These are phyloP conservation scores for Megaustenia siamemsis DNA, from an alignment of 2,888 invertebrate genomes.

Conservation along the genomic window DNA sequence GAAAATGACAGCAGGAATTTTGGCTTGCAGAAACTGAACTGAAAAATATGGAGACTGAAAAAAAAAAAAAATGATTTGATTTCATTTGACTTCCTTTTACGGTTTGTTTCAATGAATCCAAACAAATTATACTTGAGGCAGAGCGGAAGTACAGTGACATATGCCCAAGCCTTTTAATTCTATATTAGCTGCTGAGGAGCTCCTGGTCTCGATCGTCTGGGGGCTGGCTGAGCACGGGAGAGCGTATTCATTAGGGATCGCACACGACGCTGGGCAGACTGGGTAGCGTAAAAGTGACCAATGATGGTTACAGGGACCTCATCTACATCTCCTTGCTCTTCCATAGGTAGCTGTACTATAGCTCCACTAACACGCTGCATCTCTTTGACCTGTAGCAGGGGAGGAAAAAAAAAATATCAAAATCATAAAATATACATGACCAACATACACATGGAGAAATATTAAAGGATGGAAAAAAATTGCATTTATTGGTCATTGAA, in stretches of 20 bases:
- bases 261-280: slow-evolving; percentile 73
- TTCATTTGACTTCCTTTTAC: not conserved
- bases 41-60: slow-evolving; percentile 30
- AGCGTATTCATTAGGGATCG: slow-evolving; percentile 66
- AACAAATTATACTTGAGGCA: slow-evolving; percentile 15
- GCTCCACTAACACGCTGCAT: slow-evolving; percentile 97
- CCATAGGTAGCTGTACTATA: slow-evolving; percentile 81
- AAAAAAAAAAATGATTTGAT: slow-evolving; percentile 16
- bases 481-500: too few relatives aligned
- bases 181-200: slow-evolving; percentile 52
- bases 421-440: too few relatives aligned
- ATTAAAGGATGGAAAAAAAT: too few relatives aligned
- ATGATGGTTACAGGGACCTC: slow-evolving; percentile 75
- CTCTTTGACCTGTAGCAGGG: slow-evolving; percentile 83
- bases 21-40: slow-evolving; percentile 2
- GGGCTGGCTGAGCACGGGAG: slow-evolving; percentile 62
- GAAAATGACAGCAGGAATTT: slow-evolving; percentile 61
- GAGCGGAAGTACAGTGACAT: slow-evolving; percentile 37
- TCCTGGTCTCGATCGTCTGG: slow-evolving; percentile 57
- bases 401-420: too few relatives aligned
- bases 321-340: slow-evolving; percentile 83
- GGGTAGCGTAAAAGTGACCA: slow-evolving; percentile 76
- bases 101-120: slow-evolving; percentile 7
- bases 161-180: slow-evolving; percentile 42
- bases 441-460: too few relatives aligned